Base-by-base conservation (phyloP, 2,797 vertebrate species). In the Karalla daura region DNA sequence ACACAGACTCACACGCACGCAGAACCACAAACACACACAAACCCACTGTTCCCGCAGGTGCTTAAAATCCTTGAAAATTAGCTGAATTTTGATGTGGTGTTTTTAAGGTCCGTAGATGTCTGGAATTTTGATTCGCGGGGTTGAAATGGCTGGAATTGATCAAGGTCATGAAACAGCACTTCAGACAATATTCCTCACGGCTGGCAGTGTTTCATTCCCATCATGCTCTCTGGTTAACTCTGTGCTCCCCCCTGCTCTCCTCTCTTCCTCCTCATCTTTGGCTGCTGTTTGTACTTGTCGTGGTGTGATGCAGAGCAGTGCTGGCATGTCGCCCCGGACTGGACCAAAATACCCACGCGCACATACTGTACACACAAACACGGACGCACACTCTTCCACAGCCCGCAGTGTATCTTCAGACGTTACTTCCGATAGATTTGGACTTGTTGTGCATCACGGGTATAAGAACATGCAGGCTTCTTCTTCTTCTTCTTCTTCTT, bases 271-370 rank as follows among this genome's bases (percentile, higher is more conserved):
- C 39, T 41, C 59, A 27, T 61, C 27, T 13, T 15, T 40, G 35
- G 67, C 80, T 76, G 69, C 67, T 86, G 78, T 85, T 84, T 80
- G 67, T 72, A 49, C 74, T 81, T 74, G 63, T 45, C n/a, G 63
- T 56, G 61, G 37, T 55, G 66, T 90, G 86, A 90, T 81, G 80
- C 64, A 86, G 78, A 90, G 39, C 43, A 27, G 65, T 70, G 68
- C 44, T 88, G 84, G 80, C 87, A 88, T 77, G 81, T 82, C 72
- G 81, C 87, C 84, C 76, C 74, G 39, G 79, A 82, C 79, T 83
- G 74, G 71, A 76, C 71, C 59, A 47, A 81, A 81, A 84, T 63
- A 85, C 68, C 46, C 70, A 49, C 53, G 47, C 30, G 58, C 52
- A 61, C 45, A 37, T 47, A 63, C 52, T n/a, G 35, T 14, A 52